Evolutionary conservation across 2,888 invertebrate genomes (phyloP), one percentile per base, ranked within the genome.

Genomic region (Phortica okadai): DNA sequence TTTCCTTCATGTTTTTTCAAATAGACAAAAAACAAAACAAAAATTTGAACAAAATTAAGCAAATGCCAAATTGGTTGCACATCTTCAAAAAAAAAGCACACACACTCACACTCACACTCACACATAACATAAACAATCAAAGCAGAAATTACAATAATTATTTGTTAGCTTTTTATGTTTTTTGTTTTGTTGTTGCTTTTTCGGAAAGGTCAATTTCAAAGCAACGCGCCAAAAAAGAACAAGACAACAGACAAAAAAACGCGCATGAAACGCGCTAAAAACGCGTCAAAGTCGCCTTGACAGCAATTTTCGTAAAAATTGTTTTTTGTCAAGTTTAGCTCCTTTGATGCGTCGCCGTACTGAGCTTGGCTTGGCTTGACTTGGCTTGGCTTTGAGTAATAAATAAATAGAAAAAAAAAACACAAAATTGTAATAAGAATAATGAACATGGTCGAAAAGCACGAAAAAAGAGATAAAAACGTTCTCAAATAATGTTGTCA

Each of bases 401-500:
- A 33, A 33, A 33, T 33, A 5, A 33, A 33, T 33, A 33, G 3
- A 33, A 33, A 0, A 33, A 33, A 33, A 33, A 33, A 0, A 33
- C 2, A 33, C 33, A 33, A 33, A 21, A 21, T 21, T 33, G 33
- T 33, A 33, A 33, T 33, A 33, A 33, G 33, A 33, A 33, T 33
- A 33, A 33, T 33, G 33, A 33, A 21, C 21, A 21, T 21, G 21
- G 21, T 21, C 21, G 14, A 56, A 56, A 56, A 33, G 33, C 33
- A 33, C 14, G 16, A 59, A 21, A 1, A 1, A 62, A 25, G 0
- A 6, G 62, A 62, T 11, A 21, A 25, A 62, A 14, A 50, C 50
- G 77, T 82, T 82, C 82, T 82, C 21, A 82, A 81, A 80, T 78
- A 77, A 79, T 79, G 75, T 74, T 82, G 82, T 78, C 82, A 82